These are phyloP conservation scores for Melikaiella ostensackeni DNA, from an alignment of 2,888 invertebrate genomes.

Conservation along the genomic window DNA sequence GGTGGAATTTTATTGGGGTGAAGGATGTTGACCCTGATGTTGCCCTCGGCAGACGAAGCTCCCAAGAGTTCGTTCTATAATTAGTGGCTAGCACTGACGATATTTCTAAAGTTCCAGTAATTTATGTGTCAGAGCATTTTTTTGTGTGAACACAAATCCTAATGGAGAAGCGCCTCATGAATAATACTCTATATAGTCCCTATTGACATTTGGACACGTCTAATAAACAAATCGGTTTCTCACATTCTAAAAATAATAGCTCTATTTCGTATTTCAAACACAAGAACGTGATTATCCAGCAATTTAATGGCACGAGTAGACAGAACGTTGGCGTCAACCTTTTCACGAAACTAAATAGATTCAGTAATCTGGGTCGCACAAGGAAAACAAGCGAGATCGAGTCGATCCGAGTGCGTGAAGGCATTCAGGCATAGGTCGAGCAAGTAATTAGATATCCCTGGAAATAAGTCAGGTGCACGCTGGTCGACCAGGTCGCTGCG, in stretches of 20 bases:
- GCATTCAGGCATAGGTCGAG: slow-evolving; percentile 61
- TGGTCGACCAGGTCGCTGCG: slow-evolving; percentile 55
- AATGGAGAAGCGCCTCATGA: too few relatives aligned
- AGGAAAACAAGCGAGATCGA: slow-evolving; percentile 47
- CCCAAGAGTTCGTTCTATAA: not conserved
- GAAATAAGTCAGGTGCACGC: slow-evolving; percentile 68
- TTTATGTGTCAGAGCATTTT: not conserved
- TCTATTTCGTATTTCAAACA: not conserved
- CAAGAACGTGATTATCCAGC: not conserved
- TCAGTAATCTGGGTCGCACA: slow-evolving; percentile 53
- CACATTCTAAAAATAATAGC: too few relatives aligned
- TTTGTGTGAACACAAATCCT: too few relatives aligned
- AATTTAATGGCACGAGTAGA: slow-evolving; percentile 4
- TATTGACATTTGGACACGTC: too few relatives aligned
- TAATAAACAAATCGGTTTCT: not conserved
- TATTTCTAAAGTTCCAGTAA: not conserved
- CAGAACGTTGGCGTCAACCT: slow-evolving; percentile 1
- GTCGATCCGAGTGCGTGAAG: slow-evolving; percentile 58
- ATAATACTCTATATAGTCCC: too few relatives aligned
- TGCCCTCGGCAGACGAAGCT: not conserved
- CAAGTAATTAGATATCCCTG: slow-evolving; percentile 75
- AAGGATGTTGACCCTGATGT: not conserved
- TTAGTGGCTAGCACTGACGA: not conserved
- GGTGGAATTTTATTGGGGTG: not conserved
- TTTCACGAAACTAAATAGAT: slow-evolving; percentile 42